Conservation (phyloP, 2,797 vertebrate species). For the Chromobotia macracanthus region DNA sequence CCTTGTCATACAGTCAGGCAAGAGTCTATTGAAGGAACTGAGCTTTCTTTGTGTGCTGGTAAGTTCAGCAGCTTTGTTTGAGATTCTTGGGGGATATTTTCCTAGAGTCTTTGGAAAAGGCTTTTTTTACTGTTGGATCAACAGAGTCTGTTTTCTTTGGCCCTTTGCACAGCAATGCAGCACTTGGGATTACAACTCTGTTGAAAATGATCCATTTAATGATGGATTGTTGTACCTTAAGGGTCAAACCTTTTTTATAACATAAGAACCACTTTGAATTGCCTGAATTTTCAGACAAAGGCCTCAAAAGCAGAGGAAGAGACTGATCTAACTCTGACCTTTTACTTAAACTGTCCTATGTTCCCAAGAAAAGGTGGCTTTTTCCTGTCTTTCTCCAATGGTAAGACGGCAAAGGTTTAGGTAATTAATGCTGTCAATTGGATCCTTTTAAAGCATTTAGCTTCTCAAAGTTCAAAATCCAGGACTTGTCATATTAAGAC, state of each 20-base stretch:
- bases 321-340: conserved; percentile 2
- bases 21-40: conserved; percentile 47
- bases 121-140: conserved; percentile 52
- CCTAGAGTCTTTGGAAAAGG: conserved; percentile 31
- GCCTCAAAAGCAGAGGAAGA: conserved; percentile 18
- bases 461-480: background rate
- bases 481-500: background rate
- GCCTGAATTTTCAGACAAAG: conserved; percentile 17
- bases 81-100: conserved; percentile 53
- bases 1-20: conserved; percentile 48
- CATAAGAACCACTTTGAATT: conserved; percentile 21
- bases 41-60: conserved; percentile 49
- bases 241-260: conserved; percentile 42
- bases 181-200: conserved; percentile 46
- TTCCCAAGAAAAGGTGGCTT: conserved; percentile 60
- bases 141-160: conserved; percentile 52
- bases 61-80: conserved; percentile 51
- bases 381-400: conserved; percentile 59
- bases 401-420: conserved; percentile 57
- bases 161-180: conserved; percentile 23
- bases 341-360: conserved; percentile 21
- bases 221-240: conserved; percentile 43
- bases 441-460: background rate
- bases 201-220: conserved; percentile 53
- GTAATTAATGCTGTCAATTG: conserved; percentile 8